Conservation (phyloP, 2,113 vertebrate genomes). For the Recurvirostra avosetta region DNA sequence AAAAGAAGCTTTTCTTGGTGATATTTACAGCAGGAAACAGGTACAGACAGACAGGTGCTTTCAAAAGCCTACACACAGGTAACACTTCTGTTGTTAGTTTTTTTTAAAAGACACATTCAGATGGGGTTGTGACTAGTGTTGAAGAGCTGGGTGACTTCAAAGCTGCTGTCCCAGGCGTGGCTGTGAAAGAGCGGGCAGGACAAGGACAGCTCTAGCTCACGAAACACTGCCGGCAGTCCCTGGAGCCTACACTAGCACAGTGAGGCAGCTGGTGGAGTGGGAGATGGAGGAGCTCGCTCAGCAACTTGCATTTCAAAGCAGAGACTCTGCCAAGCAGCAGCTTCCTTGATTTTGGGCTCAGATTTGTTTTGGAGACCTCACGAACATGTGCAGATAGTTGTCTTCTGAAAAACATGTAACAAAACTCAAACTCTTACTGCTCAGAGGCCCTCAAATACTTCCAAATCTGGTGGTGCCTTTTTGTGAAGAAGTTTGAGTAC, state of each 20-base stretch:
- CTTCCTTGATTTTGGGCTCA: background rate
- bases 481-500: background rate
- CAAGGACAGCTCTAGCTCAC: slow-evolving; percentile 36
- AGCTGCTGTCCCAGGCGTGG: slow-evolving; percentile 44
- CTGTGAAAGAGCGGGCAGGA: background rate
- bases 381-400: background rate
- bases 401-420: background rate
- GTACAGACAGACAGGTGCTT: slow-evolving; percentile 61
- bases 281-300: background rate
- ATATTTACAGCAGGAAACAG: slow-evolving; percentile 58
- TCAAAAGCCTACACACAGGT: slow-evolving; percentile 61
- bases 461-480: background rate
- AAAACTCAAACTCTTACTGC: background rate
- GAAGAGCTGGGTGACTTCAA: slow-evolving; percentile 37
- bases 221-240: background rate
- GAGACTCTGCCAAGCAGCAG: slow-evolving; percentile 35
- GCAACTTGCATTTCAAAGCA: slow-evolving; percentile 29
- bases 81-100: slow-evolving; percentile 32
- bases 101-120: slow-evolving; percentile 55
- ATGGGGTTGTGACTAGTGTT: slow-evolving; percentile 23
- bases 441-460: background rate
- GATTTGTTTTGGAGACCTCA: background rate
- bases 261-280: slow-evolving; percentile 25
- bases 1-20: slow-evolving; percentile 57
- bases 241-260: slow-evolving; percentile 20